Percentiles rank a stretch among this genome's conserved stretches.
phyloP scores from a whole-genome alignment of 2,113 vertebrate species.

The Dicentrarchus labrax region DNA sequence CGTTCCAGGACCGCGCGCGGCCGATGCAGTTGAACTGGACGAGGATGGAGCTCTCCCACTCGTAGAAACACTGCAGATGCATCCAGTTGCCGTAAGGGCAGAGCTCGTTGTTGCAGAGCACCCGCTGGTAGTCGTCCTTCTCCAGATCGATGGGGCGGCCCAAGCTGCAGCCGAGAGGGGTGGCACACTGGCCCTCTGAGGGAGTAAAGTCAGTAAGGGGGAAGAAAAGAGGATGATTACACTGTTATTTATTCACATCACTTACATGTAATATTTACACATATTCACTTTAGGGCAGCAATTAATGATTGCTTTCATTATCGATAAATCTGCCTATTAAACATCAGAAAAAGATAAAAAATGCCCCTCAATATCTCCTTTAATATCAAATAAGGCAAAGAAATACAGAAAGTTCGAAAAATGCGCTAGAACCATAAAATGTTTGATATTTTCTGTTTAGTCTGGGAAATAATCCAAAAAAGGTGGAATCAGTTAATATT shows the following conservation, averaged over 20 bases:
- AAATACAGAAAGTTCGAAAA: neutral
- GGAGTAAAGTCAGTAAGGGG: slow-evolving; percentile 38
- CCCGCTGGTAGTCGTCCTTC: slow-evolving; percentile 98
- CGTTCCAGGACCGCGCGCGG: slow-evolving; percentile 97
- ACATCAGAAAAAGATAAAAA: neutral
- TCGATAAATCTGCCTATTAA: neutral
- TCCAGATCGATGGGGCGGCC: slow-evolving; percentile 92
- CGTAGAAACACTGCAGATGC: slow-evolving; percentile 99
- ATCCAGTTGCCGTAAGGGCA: slow-evolving; percentile 96
- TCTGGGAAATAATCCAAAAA: no score
- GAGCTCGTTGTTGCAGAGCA: slow-evolving; percentile 96
- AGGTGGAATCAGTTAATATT: neutral
- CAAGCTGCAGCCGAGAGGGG: slow-evolving; percentile 94
- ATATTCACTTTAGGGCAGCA: neutral
- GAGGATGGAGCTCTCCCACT: slow-evolving; percentile 99
- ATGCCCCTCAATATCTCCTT: neutral
- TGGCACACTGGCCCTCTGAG: slow-evolving; percentile 94
- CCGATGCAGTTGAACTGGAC: slow-evolving; percentile 99
- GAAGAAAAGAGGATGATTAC: neutral
- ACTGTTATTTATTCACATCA: neutral
- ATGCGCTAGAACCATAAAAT: neutral
- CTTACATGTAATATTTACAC: neutral
- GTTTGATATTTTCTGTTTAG: neutral
- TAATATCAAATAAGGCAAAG: neutral
- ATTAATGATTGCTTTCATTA: neutral